Conservation (phyloP, 2,113 vertebrate species). For the Pygoscelis adeliae region DNA sequence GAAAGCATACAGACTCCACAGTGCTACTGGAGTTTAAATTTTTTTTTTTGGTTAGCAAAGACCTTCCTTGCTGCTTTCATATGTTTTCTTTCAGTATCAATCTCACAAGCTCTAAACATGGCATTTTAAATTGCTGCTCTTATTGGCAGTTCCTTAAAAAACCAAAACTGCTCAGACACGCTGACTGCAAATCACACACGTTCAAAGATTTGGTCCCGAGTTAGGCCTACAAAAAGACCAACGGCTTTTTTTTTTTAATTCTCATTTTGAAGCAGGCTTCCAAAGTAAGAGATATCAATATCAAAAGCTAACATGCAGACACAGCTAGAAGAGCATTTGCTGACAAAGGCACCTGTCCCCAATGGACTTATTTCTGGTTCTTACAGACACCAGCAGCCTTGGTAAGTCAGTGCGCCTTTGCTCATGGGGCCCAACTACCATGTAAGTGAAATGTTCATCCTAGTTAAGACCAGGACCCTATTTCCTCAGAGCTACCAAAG, state of each 20-base stretch:
- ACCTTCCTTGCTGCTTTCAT: neutral
- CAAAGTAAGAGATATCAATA: neutral
- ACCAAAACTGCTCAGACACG: neutral
- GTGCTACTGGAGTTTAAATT: neutral
- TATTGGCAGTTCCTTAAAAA: neutral
- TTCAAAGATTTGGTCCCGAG: neutral
- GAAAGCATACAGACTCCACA: neutral
- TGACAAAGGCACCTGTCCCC: neutral
- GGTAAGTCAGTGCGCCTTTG: neutral
- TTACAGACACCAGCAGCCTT: neutral
- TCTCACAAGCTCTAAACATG: neutral
- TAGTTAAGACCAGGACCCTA: neutral
- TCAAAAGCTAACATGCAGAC: neutral
- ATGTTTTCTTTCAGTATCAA: neutral
- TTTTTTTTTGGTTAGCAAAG: neutral
- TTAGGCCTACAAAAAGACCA: neutral
- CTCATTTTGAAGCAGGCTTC: neutral
- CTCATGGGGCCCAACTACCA: neutral
- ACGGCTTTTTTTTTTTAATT: neutral
- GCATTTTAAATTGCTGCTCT: neutral
- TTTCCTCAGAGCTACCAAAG: neutral
- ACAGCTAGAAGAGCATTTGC: neutral
- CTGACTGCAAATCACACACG: neutral
- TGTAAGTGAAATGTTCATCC: accelerated
- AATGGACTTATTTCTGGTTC: neutral